A percentile compares a stretch with the other conserved stretches of the same genome.
These are phyloP conservation scores for Sminthurides aquaticus DNA, from an alignment of 2,888 invertebrate genomes.

Conservation along the genomic window DNA sequence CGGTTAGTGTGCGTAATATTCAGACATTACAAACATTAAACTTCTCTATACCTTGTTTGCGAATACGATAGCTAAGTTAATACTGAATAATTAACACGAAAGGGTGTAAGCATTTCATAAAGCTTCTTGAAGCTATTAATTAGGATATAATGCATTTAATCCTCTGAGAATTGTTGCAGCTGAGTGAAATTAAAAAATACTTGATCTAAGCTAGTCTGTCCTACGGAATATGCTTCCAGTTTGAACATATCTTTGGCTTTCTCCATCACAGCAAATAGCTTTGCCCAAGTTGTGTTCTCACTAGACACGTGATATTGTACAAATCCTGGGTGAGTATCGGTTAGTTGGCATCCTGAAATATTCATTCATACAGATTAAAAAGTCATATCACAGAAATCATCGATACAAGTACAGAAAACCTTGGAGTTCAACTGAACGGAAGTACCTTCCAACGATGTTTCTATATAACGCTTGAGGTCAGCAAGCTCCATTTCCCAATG, in stretches of 20 bases:
- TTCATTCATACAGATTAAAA: too few relatives aligned
- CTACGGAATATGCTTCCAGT: conserved; percentile 69
- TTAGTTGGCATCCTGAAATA: conserved; percentile 46
- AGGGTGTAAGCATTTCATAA: too few relatives aligned
- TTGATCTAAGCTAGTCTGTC: conserved; percentile 73
- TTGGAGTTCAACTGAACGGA: too few relatives aligned
- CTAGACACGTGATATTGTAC: conserved; percentile 60
- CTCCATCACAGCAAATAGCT: conserved; percentile 54
- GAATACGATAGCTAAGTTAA: too few relatives aligned
- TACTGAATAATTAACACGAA: too few relatives aligned
- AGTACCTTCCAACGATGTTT: conserved; percentile 8
- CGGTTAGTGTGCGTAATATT: too few relatives aligned
- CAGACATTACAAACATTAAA: too few relatives aligned
- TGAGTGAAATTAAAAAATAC: conserved; percentile 47
- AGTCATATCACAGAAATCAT: too few relatives aligned
- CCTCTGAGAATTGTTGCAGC: conserved; percentile 13
- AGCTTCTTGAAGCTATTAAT: too few relatives aligned
- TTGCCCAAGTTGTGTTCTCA: conserved; percentile 57
- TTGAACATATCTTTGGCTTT: conserved; percentile 51
- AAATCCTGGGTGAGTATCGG: conserved; percentile 64
- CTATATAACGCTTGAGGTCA: conserved; percentile 6
- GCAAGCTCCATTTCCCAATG: conserved; percentile 12
- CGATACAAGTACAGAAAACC: too few relatives aligned
- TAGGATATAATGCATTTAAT: too few relatives aligned
- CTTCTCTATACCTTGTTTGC: too few relatives aligned